A percentile compares a stretch with the other conserved stretches of the same genome.
Conservation (phyloP, 2,113 vertebrate genomes). For the Abramis brama region DNA sequence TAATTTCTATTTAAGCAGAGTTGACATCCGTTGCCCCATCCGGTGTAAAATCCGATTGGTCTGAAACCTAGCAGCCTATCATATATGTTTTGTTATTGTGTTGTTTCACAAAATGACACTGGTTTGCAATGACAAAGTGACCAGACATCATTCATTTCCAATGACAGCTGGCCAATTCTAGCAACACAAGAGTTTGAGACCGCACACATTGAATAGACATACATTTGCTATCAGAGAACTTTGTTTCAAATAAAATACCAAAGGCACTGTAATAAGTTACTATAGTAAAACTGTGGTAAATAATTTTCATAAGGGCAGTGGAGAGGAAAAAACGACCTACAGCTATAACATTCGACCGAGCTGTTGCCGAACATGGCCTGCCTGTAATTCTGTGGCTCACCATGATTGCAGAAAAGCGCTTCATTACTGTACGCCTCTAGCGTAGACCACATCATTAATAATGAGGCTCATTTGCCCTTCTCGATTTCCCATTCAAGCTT, state of each 20-base stretch:
- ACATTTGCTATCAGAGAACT: not conserved
- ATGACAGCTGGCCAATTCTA: not conserved
- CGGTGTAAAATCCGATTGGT: too few relatives aligned
- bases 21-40: not conserved
- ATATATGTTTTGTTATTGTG: not conserved
- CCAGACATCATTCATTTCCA: not conserved
- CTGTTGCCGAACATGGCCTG: constrained; percentile 1
- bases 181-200: not conserved
- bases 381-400: constrained; percentile 18
- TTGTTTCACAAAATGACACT: not conserved
- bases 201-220: not conserved
- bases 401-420: constrained; percentile 50
- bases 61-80: too few relatives aligned
- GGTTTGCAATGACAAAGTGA: too few relatives aligned
- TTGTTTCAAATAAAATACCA: constrained; percentile 3
- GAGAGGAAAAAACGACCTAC: not conserved
- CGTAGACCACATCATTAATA: constrained; percentile 32
- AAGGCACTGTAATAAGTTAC: not conserved
- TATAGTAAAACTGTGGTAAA: not conserved
- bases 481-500: constrained; percentile 22
- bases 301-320: not conserved
- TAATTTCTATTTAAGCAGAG: not conserved
- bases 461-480: constrained; percentile 29
- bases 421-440: constrained; percentile 28
- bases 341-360: constrained; percentile 15